Evolutionary conservation across 2,888 invertebrate genomes (phyloP).

Genomic region (Apodemia mormo): DNA sequence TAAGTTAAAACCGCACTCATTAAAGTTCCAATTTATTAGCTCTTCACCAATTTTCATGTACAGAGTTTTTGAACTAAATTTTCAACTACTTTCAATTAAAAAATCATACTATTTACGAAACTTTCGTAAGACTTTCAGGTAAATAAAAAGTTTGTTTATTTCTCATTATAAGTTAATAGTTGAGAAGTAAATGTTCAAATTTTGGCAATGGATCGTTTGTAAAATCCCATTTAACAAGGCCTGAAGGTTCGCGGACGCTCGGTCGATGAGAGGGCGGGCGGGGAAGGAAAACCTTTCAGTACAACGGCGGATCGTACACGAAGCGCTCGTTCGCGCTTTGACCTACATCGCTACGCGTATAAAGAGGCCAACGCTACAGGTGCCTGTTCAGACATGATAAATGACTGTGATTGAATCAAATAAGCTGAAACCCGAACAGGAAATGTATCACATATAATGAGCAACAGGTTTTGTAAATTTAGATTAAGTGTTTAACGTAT

Average conservation of each 20-base stretch:
- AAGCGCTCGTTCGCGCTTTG: slow-evolving; percentile 46
- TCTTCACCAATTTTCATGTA: no score
- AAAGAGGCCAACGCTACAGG: slow-evolving; percentile 62
- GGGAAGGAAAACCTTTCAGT: slow-evolving; percentile 56
- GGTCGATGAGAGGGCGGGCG: slow-evolving; percentile 55
- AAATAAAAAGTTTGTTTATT: no score
- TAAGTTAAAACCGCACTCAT: no score
- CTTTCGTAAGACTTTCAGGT: no score
- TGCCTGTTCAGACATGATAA: slow-evolving; percentile 58
- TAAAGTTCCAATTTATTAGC: no score
- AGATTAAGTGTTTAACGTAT: slow-evolving; percentile 30
- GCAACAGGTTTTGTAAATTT: slow-evolving; percentile 46
- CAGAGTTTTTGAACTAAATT: no score
- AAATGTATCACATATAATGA: slow-evolving; percentile 14
- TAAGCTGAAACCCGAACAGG: slow-evolving; percentile 15
- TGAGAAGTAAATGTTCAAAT: background rate
- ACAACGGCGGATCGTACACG: slow-evolving; percentile 48
- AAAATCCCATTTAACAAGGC: slow-evolving; percentile 12
- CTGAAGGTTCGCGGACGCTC: slow-evolving; percentile 38
- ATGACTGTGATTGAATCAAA: slow-evolving; percentile 54
- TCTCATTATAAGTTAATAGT: background rate
- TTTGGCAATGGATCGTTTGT: slow-evolving; percentile 4
- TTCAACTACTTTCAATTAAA: no score
- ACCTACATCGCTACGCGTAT: slow-evolving; percentile 46
- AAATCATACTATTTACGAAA: no score